phyloP scores from a whole-genome alignment of 2,888 invertebrate genomes.

The Gryllus longicercus region DNA sequence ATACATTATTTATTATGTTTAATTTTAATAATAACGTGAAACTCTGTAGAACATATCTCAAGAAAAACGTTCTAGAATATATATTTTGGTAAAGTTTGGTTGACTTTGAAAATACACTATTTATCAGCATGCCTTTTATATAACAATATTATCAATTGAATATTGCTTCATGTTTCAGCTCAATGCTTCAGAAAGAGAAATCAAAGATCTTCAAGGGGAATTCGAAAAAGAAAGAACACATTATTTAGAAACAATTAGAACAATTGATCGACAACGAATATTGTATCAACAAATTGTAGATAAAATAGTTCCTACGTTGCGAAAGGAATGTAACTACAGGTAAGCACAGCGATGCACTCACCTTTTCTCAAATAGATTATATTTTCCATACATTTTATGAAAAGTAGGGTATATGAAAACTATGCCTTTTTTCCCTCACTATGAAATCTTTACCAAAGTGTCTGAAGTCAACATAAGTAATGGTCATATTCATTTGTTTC shows the following conservation, averaged over 20 bases:
- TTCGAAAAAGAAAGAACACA: conserved; percentile 79
- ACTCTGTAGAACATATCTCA: too few relatives aligned
- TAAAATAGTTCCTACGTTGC: conserved; percentile 64
- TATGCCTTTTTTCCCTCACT: not conserved
- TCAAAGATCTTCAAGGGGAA: conserved; percentile 73
- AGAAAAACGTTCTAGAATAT: not conserved
- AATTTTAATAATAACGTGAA: too few relatives aligned
- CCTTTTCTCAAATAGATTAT: too few relatives aligned
- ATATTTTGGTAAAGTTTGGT: not conserved
- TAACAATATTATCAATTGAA: not conserved
- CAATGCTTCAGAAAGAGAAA: conserved; percentile 65
- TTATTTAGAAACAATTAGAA: conserved; percentile 75
- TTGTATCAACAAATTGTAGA: conserved; percentile 63
- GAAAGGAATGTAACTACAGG: conserved; percentile 72
- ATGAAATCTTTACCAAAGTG: too few relatives aligned
- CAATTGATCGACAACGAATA: conserved; percentile 66
- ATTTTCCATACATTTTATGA: not conserved
- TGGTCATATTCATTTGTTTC: too few relatives aligned
- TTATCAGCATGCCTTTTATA: conserved; percentile 19
- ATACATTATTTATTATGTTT: too few relatives aligned
- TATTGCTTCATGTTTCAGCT: conserved; percentile 47
- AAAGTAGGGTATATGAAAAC: not conserved
- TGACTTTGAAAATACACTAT: not conserved
- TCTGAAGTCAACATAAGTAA: too few relatives aligned
- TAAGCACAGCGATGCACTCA: conserved; percentile 40